Evolutionary conservation across 2,113 vertebrate genomes (phyloP), one percentile per base, ranked within the genome.

Genomic region (Pachypanchax playfairii): DNA sequence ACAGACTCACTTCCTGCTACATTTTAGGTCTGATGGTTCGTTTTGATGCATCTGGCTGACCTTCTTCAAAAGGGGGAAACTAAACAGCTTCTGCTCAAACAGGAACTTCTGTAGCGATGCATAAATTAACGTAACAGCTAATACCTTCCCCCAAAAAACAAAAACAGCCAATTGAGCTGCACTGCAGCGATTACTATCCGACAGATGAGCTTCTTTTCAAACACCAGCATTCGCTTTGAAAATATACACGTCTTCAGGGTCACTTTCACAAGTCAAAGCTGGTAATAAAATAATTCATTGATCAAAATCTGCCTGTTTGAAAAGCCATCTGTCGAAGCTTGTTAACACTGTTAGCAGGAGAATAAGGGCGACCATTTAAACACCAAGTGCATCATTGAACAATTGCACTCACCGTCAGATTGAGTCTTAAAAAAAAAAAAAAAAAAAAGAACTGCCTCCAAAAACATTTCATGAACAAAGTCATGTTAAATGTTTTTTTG

Each of bases 101-200:
- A 75, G 60, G 61, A 88, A 75, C 47, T 78, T 77, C 70, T 54
- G 85, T 56, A 69, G 83, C 82, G 78, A 85, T 83, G 88, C 90
- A 89, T 83, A 93, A 56, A 77, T 60, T 82, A 86, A 86, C 79
- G 79, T 79, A 92, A 92, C 89, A 88, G 86, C 69, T 67, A 85
- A 65, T 44, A 69, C 67, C 48, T 20, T 57, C 66, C 71, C 69
- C 70, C 56, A 60, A 84, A 78, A 82, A 82, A 54, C 42, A 80
- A 83, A 15, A 55, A 55, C 31, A 13, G 85, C 87, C 84, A 88
- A 87, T 81, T 82, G 77, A 78, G 86, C 90, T 87, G 91, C 91
- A 89, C 87, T 90, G 91, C 91, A 93, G 91, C 91, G 22, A 83
- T 84, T 73, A 85, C 87, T 80, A 90, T 73, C 79, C 71, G 75